Evolutionary conservation across 2,888 invertebrate genomes (phyloP), one percentile per base, ranked within the genome.

Genomic region (Cheilosia soror): DNA sequence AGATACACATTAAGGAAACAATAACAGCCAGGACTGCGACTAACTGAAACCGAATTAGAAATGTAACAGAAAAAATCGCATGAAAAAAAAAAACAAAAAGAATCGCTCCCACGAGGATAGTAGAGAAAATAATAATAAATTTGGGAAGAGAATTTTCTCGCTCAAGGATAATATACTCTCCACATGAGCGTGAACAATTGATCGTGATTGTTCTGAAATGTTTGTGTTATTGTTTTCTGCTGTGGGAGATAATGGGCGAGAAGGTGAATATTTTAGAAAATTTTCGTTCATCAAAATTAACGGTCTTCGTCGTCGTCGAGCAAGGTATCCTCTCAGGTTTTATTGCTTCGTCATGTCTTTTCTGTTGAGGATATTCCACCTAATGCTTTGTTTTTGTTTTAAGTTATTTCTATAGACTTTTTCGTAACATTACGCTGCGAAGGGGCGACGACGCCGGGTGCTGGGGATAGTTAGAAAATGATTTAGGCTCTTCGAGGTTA

Each of bases 121-220:
- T 33, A 69, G 15, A 49, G 49, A 60, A 76, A 71, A 72, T 72
- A 60, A 57, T 51, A 72, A 53, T 79, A 79, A 66, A 71, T 79
- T 72, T 55, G 25, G 13, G 44, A 49, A 63, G 63, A 40, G 53
- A 49, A 60, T 75, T 76, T 62, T 49, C 53, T 47, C 58, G 65
- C 69, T 84, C 53, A 79, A 79, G 63, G 63, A 83, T 78, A 78
- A 78, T 76, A 79, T 71, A 72, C 71, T 58, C 76, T 81, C 68
- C 85, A 85, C 77, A 85, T 85, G 72, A 85, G 81, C 85, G 81
- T 85, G 81, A 76, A 81, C 76, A 80, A 81, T 76, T 81, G 85
- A 85, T 81, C 80, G 85, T 85, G 81, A 85, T 85, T 85, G 85
- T 81, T 62, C 72, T 72, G 25, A 40, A 76, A 85, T 66, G 76